Evolutionary conservation across 2,797 vertebrate species (phyloP), one percentile per base, ranked within the genome.

Genomic region (Scleropages formosus): DNA sequence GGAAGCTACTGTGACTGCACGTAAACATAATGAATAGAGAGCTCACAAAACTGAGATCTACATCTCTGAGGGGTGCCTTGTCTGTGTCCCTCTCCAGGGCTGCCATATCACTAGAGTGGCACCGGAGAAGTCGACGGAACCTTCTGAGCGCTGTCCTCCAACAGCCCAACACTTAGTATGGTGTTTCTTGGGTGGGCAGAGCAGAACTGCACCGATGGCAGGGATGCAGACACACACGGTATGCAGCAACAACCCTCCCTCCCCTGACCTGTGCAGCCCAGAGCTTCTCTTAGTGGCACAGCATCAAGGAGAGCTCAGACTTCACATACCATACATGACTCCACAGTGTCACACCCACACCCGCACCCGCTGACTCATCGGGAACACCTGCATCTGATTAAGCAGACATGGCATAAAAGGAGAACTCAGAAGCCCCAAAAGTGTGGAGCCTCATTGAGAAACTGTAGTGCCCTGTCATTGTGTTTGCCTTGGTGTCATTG

Each of bases 331-430:
- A 69, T 51, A 71, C 59, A n/a, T 71, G 22, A 69, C 67, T 51
- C 67, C 56, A 56, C 70, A 72, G n/a, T 62, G 59, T 59, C 31
- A 72, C 59, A 62, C 59, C 61, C 39, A 58, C 69, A 60, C 70
- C 22, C 56, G 31, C 26, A 69, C 18, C 9, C 51, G 58, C 16
- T 26, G 39, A 44, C 60, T 49, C 56, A 49, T 27, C 18, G 13
- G 49, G 46, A 46, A 68, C 20, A 24, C 61, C 63, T 63, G 26
- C 26, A 44, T 15, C 8, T 27, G 27, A 44, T 56, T 47, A 46
- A 67, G 60, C 49, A n/a, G 15, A 58, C 58, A 78, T 51, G 63
- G 78, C 59, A 79, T 80, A 73, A 84, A 82, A 77, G 61, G 69
- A 70, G 82, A 68, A 18, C 80, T 64, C 66, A 12, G 31, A 46